Evolutionary conservation across 1,140 invertebrate genomes (phyloP).

Genomic region (Lerema accius): DNA sequence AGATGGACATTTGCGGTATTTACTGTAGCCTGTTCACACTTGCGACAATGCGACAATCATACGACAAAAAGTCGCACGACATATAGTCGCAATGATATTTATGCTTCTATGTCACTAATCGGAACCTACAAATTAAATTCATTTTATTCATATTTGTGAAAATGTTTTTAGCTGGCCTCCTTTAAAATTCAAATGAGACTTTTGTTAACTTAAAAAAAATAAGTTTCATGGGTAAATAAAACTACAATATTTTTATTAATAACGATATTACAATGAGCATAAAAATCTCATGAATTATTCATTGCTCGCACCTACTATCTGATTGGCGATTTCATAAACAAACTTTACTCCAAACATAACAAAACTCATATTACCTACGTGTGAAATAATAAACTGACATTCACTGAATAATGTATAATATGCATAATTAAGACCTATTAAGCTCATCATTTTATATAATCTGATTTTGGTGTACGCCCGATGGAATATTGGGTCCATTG

Average conservation of each 20-base stretch:
- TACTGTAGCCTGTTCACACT: too few relatives aligned
- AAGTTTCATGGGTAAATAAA: too few relatives aligned
- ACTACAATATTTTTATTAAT: not conserved
- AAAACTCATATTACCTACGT: not conserved
- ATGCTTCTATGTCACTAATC: too few relatives aligned
- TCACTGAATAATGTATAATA: not conserved
- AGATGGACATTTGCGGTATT: too few relatives aligned
- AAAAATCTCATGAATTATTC: not conserved
- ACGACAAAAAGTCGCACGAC: too few relatives aligned
- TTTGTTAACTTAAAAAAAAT: too few relatives aligned
- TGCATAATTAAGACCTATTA: not conserved
- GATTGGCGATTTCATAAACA: not conserved
- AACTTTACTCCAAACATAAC: not conserved
- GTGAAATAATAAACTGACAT: not conserved
- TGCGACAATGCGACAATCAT: too few relatives aligned
- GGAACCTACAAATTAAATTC: too few relatives aligned
- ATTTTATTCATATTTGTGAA: too few relatives aligned
- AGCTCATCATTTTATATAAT: not conserved
- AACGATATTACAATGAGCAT: not conserved
- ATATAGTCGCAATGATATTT: too few relatives aligned
- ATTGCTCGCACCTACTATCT: not conserved
- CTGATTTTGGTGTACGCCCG: not conserved
- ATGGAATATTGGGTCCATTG: not conserved
- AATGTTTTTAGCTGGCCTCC: too few relatives aligned
- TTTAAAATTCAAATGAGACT: too few relatives aligned